Conservation (phyloP, 2,797 vertebrate species). For the Halcyon badia region DNA sequence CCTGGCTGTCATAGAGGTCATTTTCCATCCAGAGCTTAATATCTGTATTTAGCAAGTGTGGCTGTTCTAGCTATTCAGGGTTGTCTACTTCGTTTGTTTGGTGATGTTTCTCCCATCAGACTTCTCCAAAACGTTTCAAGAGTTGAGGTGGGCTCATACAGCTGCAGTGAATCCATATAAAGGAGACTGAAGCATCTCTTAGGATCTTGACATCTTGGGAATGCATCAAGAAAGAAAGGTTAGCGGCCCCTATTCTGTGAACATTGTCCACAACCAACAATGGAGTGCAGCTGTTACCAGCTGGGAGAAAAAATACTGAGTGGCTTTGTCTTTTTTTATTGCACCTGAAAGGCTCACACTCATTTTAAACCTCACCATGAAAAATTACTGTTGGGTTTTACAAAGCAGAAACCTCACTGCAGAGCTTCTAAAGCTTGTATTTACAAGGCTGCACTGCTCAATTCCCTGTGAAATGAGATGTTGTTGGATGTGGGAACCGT, state of each 20-base stretch:
- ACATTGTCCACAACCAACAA: neutral
- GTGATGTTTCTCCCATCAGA: neutral
- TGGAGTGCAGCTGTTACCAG: neutral
- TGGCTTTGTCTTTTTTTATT: neutral
- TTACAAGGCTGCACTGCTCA: neutral
- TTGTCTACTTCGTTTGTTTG: neutral
- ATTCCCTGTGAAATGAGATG: neutral
- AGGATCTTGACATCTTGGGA: rapidly evolving
- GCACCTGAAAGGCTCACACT: neutral
- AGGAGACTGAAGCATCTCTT: neutral
- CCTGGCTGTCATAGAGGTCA: neutral
- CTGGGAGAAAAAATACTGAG: neutral
- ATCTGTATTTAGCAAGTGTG: neutral
- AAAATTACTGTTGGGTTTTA: neutral
- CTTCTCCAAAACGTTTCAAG: neutral
- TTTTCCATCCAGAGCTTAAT: neutral
- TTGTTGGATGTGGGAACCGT: neutral
- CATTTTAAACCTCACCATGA: neutral
- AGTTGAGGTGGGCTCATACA: neutral
- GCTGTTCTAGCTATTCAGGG: neutral
- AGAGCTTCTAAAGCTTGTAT: neutral
- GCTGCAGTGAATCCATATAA: neutral
- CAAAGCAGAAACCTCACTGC: neutral
- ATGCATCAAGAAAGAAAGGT: neutral
- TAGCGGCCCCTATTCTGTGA: neutral